These are phyloP conservation scores for Sthenelais limicola DNA, from an alignment of 2,888 invertebrate genomes.

Conservation along the genomic window DNA sequence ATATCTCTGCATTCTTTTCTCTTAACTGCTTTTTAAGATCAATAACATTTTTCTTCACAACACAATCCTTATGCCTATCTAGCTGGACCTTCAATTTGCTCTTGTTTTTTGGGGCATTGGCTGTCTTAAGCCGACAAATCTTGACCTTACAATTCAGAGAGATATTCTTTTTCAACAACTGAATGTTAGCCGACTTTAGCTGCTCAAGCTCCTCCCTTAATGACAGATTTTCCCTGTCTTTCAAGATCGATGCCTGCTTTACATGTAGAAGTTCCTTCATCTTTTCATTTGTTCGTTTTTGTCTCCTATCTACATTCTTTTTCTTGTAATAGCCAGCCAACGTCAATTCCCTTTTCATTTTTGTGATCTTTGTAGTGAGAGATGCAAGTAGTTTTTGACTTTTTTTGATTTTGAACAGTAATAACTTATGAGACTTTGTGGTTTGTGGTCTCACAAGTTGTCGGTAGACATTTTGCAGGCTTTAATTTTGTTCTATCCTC, in stretches of 20 bases:
- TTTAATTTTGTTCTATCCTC: too few species aligned
- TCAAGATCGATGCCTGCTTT: neutral
- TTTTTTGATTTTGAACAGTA: too few species aligned
- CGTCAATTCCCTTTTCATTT: too few species aligned
- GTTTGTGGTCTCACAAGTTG: too few species aligned
- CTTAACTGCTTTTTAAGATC: neutral
- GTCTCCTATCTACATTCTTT: conserved; percentile 13
- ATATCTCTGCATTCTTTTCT: conserved; percentile 5
- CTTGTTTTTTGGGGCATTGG: neutral
- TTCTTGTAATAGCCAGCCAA: neutral
- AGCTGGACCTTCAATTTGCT: conserved; percentile 1
- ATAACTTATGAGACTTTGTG: too few species aligned
- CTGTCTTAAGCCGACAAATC: neutral
- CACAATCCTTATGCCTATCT: neutral
- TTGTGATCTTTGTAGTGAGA: too few species aligned
- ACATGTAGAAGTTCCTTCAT: neutral
- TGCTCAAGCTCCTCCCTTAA: neutral
- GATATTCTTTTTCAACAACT: neutral
- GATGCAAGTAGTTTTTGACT: too few species aligned
- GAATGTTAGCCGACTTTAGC: neutral
- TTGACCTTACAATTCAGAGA: neutral
- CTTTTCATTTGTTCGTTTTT: conserved; percentile 1
- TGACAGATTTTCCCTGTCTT: neutral
- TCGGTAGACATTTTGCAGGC: too few species aligned
- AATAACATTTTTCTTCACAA: neutral